Conservation (phyloP, 2,888 invertebrate species). For the Omphaloscelis lunosa region DNA sequence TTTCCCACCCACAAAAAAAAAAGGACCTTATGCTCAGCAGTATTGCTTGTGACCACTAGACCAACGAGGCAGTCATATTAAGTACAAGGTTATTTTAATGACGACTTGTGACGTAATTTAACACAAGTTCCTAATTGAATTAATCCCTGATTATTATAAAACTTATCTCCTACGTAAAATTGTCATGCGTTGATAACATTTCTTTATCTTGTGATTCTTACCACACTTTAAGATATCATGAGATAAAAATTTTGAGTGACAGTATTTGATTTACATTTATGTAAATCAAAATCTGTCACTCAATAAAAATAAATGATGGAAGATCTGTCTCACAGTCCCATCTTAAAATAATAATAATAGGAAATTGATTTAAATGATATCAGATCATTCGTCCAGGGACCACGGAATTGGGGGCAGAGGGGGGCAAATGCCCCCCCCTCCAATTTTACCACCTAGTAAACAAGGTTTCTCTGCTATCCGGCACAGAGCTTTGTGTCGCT, state of each 20-base stretch:
- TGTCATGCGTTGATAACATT: constrained; percentile 7
- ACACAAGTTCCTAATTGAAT: not conserved
- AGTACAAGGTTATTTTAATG: constrained; percentile 21
- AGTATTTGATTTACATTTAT: not conserved
- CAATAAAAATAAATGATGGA: not conserved
- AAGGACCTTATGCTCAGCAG: too few relatives aligned
- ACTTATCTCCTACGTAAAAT: not conserved
- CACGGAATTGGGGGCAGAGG: too few relatives aligned
- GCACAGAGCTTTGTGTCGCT: too few relatives aligned
- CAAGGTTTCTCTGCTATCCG: too few relatives aligned
- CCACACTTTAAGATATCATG: not conserved
- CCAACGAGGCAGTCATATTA: not conserved
- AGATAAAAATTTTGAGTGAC: not conserved
- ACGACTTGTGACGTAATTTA: constrained; percentile 6
- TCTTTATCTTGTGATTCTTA: constrained; percentile 12
- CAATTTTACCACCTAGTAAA: too few relatives aligned
- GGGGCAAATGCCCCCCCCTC: too few relatives aligned
- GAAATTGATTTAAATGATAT: not conserved
- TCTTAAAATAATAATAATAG: not conserved
- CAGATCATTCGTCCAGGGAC: too few relatives aligned
- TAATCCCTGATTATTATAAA: constrained; percentile 12
- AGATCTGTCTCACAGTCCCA: not conserved
- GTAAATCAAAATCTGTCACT: too few relatives aligned
- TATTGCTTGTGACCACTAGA: too few relatives aligned
- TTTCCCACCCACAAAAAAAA: too few relatives aligned